A percentile compares a stretch with the other conserved stretches of the same genome.
phyloP scores from a whole-genome alignment of 2,113 vertebrate species.

The Rhea americana region DNA sequence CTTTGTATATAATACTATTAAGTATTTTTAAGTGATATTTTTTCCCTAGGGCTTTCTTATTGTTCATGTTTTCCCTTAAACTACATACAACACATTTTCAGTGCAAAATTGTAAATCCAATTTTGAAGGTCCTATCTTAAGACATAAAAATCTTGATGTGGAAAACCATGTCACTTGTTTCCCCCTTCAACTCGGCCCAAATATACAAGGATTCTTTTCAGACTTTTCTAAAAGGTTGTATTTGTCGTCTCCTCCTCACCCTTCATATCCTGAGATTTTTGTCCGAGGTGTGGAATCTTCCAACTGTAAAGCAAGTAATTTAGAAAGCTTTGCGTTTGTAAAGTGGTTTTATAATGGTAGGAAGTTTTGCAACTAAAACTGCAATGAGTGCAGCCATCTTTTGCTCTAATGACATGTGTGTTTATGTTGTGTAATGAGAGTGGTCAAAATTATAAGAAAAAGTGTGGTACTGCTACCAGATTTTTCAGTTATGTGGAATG shows the following conservation, averaged over 20 bases:
- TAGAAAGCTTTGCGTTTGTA: not conserved
- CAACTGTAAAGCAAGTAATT: not conserved
- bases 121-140: not conserved
- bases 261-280: not conserved
- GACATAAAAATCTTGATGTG: not conserved
- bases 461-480: not conserved
- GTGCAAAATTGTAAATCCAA: not conserved
- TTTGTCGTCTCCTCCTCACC: not conserved
- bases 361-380: not conserved
- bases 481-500: not conserved
- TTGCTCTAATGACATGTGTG: not conserved
- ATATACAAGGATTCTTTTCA: not conserved
- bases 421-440: not conserved
- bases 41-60: not conserved
- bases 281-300: not conserved
- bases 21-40: not conserved
- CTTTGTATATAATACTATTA: not conserved
- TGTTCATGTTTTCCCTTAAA: not conserved
- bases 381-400: not conserved
- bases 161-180: not conserved
- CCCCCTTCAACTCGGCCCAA: rapidly evolving
- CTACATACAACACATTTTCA: not conserved
- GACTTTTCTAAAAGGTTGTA: not conserved
- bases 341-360: not conserved
- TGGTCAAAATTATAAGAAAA: not conserved